phyloP scores from a whole-genome alignment of 2,888 invertebrate species.

The Xestobium rufovillosum region DNA sequence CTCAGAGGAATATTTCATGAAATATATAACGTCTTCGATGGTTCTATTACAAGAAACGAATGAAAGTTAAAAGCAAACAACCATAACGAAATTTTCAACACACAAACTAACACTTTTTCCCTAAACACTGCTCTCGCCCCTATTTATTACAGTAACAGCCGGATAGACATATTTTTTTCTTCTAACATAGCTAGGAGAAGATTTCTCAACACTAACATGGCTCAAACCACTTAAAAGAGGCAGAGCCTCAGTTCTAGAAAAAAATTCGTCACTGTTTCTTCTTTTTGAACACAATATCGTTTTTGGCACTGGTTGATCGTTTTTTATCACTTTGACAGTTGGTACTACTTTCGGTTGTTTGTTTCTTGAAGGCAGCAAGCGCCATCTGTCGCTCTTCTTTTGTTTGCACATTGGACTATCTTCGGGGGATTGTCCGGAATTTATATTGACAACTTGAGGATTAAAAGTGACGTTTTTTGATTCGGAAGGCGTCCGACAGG shows the following conservation, averaged over 20 bases:
- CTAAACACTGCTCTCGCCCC: too few relatives aligned
- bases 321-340: slow-evolving; percentile 13
- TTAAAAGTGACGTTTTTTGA: slow-evolving; percentile 43
- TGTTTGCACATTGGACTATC: slow-evolving; percentile 17
- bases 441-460: slow-evolving; percentile 38
- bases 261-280: slow-evolving; percentile 29
- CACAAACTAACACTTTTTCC: too few relatives aligned
- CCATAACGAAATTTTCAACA: too few relatives aligned
- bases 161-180: slow-evolving; percentile 59
- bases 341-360: slow-evolving; percentile 20
- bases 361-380: slow-evolving; percentile 23
- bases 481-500: slow-evolving; percentile 37
- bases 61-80: too few relatives aligned
- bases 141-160: too few relatives aligned
- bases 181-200: slow-evolving; percentile 51
- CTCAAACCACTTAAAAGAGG: slow-evolving; percentile 49
- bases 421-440: slow-evolving; percentile 7
- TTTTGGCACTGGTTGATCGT: slow-evolving; percentile 22
- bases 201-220: slow-evolving; percentile 38
- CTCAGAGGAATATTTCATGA: too few relatives aligned
- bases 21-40: too few relatives aligned
- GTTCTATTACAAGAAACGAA: too few relatives aligned
- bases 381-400: slow-evolving; percentile 27
- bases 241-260: slow-evolving; percentile 47
- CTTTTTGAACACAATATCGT: slow-evolving; percentile 28